Evolutionary conservation across 2,888 invertebrate genomes (phyloP).

Genomic region (Gryllus longicercus): DNA sequence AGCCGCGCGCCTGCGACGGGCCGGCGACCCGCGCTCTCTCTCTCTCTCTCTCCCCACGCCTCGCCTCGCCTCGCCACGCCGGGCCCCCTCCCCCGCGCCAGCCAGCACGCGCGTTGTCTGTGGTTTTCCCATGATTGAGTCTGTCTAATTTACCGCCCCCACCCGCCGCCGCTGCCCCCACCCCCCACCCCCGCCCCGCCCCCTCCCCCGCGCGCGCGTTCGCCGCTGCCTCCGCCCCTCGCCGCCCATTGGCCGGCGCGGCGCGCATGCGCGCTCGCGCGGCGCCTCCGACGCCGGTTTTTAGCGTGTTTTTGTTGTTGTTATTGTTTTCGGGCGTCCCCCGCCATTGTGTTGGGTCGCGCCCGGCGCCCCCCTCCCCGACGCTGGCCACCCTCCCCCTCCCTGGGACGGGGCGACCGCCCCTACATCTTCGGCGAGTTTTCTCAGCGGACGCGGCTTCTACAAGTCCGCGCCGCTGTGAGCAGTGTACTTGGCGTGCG

Average conservation of each 20-base stretch:
- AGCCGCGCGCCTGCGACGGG: constrained; percentile 29
- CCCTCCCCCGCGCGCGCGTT: not conserved
- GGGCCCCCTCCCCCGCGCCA: not conserved
- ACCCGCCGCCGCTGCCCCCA: not conserved
- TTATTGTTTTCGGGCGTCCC: not conserved
- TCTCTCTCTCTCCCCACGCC: constrained; percentile 35
- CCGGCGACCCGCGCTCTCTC: no score
- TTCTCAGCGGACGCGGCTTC: no score
- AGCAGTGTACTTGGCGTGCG: no score
- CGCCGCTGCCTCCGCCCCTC: not conserved
- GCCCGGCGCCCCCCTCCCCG: not conserved
- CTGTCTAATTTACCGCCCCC: constrained; percentile 25
- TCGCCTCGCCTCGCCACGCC: constrained; percentile 18
- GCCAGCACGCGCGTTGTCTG: constrained; percentile 21
- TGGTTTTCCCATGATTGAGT: constrained; percentile 36
- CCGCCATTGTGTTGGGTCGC: not conserved
- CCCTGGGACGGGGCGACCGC: no score
- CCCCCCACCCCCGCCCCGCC: not conserved
- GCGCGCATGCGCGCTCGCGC: not conserved
- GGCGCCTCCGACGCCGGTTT: not conserved
- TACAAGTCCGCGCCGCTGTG: no score
- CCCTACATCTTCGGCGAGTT: no score
- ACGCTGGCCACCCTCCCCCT: no score
- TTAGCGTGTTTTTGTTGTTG: constrained; percentile 17
- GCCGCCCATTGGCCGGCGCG: not conserved